These are phyloP conservation scores for Drosophila incognita DNA, from an alignment of 2,888 invertebrate species.

Conservation along the genomic window DNA sequence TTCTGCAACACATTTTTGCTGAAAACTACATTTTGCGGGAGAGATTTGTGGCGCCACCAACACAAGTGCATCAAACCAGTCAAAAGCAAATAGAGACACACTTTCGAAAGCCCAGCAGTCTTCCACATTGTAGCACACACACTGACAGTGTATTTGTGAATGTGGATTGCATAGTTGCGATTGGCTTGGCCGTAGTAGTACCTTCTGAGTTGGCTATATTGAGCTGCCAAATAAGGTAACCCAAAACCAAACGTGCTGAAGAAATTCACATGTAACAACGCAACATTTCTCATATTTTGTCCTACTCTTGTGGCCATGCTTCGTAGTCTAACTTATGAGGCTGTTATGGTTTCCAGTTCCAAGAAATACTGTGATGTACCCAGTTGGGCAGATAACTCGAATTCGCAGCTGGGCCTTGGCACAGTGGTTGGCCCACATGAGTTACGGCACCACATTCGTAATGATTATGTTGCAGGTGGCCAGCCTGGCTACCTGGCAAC, in stretches of 20 bases:
- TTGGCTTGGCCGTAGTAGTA: slow-evolving; percentile 17
- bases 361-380: slow-evolving; percentile 50
- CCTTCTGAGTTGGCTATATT: slow-evolving; percentile 28
- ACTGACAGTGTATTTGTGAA: slow-evolving; percentile 2
- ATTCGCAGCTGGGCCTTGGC: slow-evolving; percentile 11
- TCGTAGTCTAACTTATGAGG: slow-evolving; percentile 30
- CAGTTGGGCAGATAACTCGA: slow-evolving; percentile 13
- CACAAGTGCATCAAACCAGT: slow-evolving; percentile 31
- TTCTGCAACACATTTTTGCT: not conserved
- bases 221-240: slow-evolving; percentile 26
- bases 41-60: not conserved
- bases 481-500: slow-evolving; percentile 7
- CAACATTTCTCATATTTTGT: not conserved
- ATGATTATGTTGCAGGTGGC: slow-evolving; percentile 64
- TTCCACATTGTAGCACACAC: slow-evolving; percentile 13
- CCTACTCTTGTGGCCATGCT: not conserved
- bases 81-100: slow-evolving; percentile 45
- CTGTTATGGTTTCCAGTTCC: slow-evolving; percentile 43
- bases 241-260: slow-evolving; percentile 21
- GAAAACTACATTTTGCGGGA: not conserved
- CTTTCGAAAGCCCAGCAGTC: slow-evolving; percentile 24
- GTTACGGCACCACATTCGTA: slow-evolving; percentile 63
- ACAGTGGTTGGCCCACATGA: slow-evolving; percentile 32
- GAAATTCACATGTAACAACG: slow-evolving; percentile 7
- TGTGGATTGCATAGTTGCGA: slow-evolving; percentile 4